Evolutionary conservation across 2,113 vertebrate genomes (phyloP), one percentile per base, ranked within the genome.

Genomic region (Fukomys damarensis): DNA sequence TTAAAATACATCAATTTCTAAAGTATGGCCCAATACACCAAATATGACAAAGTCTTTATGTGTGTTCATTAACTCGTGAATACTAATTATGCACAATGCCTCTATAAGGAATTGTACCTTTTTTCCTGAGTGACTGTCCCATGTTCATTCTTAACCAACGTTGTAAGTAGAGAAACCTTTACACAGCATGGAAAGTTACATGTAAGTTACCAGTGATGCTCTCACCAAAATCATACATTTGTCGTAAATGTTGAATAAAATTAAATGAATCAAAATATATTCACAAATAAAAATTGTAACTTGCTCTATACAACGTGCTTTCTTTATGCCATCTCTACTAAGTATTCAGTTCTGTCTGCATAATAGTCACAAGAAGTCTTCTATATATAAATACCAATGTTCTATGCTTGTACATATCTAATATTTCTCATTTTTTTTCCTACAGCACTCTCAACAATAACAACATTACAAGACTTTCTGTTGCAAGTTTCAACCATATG

Each of bases 401-500:
- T 74, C 59, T 77, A 6, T 95, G 59, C 4, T 79, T 70, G 65
- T 86, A 24, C 5, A 2, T 59, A 66, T 95, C 87, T 96, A 89
- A 97, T 95, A 70, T 68, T 24, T 86, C 59, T 96, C 94, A 94
- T 95, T 16, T 91, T 97, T 95, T 85, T 98, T 98, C 91, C 98
- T 89, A 12, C 98, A 99, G 99, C 97, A 99, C 99, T 61, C 99
- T 99, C 98, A 99, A 99, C 98, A 99, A 99, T 97, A 99, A 99
- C 98, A 99, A 99, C 98, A 99, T 99, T 97, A 99, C 99, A 92
- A 99, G 99, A 52, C 99, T 99, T 80, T 99, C 99, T 0, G 99
- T 99, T 98, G 99, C 99, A 98, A 99, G 99, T 98, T 99, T 99
- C 99, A 99, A 99, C 98, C 99, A 99, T 97, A 99, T 99, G 99